Evolutionary conservation across 2,113 vertebrate genomes (phyloP).

Genomic region (Antigone vipio): DNA sequence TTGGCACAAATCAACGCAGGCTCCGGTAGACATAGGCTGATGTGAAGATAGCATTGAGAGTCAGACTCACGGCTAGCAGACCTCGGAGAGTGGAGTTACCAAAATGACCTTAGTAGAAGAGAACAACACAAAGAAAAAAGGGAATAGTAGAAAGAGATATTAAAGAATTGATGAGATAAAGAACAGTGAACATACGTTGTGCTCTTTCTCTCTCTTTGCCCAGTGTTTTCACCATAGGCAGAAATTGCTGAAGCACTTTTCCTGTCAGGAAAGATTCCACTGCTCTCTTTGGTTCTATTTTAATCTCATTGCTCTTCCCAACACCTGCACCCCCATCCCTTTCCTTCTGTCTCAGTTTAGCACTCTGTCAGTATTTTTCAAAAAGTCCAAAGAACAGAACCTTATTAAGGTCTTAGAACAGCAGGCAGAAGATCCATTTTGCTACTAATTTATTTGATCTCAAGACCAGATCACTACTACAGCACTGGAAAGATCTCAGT

Average conservation of each 20-base stretch:
- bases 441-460: background rate
- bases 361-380: background rate
- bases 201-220: background rate
- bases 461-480: background rate
- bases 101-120: conserved; percentile 68
- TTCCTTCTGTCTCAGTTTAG: background rate
- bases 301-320: background rate
- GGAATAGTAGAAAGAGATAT: background rate
- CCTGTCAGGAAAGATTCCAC: background rate
- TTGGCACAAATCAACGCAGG: conserved; percentile 63
- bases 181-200: background rate
- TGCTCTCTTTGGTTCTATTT: background rate
- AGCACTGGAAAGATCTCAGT: background rate
- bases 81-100: conserved; percentile 72
- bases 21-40: conserved; percentile 84
- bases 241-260: background rate
- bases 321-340: background rate
- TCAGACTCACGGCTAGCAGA: conserved; percentile 84
- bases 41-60: conserved; percentile 84
- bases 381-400: background rate
- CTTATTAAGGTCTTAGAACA: background rate
- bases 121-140: background rate
- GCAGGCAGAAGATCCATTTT: background rate
- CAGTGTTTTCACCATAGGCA: background rate
- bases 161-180: background rate